Evolutionary conservation across 2,888 invertebrate species (phyloP).

Genomic region (Halictus ligatus): DNA sequence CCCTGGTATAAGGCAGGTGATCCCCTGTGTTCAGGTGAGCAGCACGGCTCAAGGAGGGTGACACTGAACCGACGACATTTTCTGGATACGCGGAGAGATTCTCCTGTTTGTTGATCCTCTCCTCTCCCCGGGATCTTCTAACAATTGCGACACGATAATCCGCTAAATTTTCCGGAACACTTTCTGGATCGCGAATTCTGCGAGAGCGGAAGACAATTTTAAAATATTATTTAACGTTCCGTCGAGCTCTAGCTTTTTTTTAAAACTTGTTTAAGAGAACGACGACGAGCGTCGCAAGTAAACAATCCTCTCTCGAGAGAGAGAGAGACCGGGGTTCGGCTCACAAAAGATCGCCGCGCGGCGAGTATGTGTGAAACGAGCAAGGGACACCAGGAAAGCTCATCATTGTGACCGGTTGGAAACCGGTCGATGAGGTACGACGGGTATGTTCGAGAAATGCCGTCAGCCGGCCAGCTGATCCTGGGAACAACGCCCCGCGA

Average conservation of each 20-base stretch:
- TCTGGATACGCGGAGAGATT: constrained; percentile 72
- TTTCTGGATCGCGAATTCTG: background rate
- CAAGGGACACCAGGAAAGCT: constrained; percentile 59
- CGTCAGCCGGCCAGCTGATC: constrained; percentile 83
- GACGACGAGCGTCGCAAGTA: background rate
- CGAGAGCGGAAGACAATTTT: background rate
- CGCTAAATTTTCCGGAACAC: background rate
- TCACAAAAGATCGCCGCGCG: constrained; percentile 7
- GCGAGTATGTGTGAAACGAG: constrained; percentile 30
- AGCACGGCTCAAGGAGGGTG: constrained; percentile 66
- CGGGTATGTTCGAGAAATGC: constrained; percentile 80
- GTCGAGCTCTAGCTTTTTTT: background rate
- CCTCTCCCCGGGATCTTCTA: constrained; percentile 39
- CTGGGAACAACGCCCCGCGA: constrained; percentile 83
- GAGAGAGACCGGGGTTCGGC: background rate
- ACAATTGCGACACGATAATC: constrained; percentile 47
- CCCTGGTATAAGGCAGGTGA: constrained; percentile 74
- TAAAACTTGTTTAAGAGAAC: background rate
- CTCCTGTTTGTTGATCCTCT: constrained; percentile 52
- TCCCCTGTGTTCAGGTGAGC: constrained; percentile 72
- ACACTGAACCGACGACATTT: constrained; percentile 80
- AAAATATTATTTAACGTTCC: background rate
- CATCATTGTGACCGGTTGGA: constrained; percentile 68
- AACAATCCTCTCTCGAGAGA: background rate
- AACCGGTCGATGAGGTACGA: constrained; percentile 82